A percentile compares a stretch with the other conserved stretches of the same genome.
phyloP scores from a whole-genome alignment of 1,140 invertebrate genomes.

The Tyrophagus putrescentiae region DNA sequence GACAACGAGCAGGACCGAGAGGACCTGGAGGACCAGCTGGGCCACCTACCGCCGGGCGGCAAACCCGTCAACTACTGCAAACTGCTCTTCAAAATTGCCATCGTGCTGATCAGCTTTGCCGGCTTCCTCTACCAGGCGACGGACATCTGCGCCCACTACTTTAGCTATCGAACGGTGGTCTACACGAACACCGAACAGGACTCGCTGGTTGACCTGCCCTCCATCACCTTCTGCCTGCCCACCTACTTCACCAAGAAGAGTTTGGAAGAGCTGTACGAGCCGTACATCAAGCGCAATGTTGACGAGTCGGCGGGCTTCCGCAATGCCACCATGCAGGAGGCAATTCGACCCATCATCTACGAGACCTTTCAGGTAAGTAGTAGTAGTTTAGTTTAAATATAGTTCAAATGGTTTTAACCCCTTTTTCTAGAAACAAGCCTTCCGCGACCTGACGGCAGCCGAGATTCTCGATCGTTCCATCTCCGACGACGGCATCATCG shows the following conservation, averaged over 20 bases:
- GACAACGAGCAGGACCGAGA: too few relatives aligned
- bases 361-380: constrained; percentile 18
- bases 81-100: constrained; percentile 11
- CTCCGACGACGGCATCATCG: constrained; percentile 12
- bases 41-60: too few relatives aligned
- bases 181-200: constrained; percentile 21
- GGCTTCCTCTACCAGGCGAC: constrained; percentile 20
- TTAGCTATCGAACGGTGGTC: constrained; percentile 17
- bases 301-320: background rate
- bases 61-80: constrained; percentile 17
- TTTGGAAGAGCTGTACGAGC: constrained; percentile 2
- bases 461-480: constrained; percentile 7
- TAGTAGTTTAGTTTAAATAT: background rate
- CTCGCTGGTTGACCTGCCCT: constrained; percentile 18
- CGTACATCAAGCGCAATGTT: constrained; percentile 10
- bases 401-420: background rate
- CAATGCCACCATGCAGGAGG: constrained; percentile 1
- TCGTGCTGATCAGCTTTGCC: constrained; percentile 16
- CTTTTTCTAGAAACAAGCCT: constrained; percentile 19
- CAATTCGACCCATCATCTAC: constrained; percentile 18
- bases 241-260: constrained; percentile 18
- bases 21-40: too few relatives aligned
- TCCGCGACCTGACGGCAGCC: constrained; percentile 9
- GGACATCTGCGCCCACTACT: constrained; percentile 18
- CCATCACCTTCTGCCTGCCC: constrained; percentile 18